Conservation (phyloP, 1,140 invertebrate species). For the Ceratosolen solmsi region DNA sequence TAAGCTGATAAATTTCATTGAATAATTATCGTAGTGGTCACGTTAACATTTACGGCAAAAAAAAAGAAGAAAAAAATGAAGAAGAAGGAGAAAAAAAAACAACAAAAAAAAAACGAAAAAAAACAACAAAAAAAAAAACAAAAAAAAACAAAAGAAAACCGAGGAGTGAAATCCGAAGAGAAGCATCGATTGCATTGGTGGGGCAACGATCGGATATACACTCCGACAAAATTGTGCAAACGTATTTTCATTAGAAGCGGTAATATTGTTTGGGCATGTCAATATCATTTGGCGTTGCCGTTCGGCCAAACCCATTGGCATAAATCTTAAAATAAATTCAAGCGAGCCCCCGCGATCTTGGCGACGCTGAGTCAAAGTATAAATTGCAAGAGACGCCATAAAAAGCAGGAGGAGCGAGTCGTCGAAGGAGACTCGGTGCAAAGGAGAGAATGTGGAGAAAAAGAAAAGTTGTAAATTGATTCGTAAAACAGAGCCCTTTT, state of each 20-base stretch:
- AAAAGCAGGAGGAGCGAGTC: background rate
- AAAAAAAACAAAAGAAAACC: background rate
- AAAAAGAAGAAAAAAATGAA: too few relatives aligned
- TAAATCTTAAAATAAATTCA: constrained; percentile 9
- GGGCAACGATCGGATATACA: too few relatives aligned
- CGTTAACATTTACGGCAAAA: too few relatives aligned
- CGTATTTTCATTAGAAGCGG: background rate
- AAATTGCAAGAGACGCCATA: background rate
- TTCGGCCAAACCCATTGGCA: background rate
- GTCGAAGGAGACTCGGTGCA: background rate
- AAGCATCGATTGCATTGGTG: too few relatives aligned
- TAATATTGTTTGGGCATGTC: background rate
- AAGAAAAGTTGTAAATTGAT: constrained; percentile 35
- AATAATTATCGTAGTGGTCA: too few relatives aligned
- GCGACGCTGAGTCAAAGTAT: background rate
- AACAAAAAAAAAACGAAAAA: background rate
- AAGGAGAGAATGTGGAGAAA: background rate
- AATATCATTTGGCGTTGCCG: background rate
- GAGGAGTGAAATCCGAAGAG: background rate
- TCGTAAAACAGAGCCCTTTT: constrained; percentile 24
- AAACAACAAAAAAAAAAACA: background rate
- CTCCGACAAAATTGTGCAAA: too few relatives aligned
- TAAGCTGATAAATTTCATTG: too few relatives aligned
- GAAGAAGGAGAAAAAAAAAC: background rate
- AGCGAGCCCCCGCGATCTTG: background rate